Conservation (phyloP, 2,113 vertebrate species). For the Misgurnus mizolepis region DNA sequence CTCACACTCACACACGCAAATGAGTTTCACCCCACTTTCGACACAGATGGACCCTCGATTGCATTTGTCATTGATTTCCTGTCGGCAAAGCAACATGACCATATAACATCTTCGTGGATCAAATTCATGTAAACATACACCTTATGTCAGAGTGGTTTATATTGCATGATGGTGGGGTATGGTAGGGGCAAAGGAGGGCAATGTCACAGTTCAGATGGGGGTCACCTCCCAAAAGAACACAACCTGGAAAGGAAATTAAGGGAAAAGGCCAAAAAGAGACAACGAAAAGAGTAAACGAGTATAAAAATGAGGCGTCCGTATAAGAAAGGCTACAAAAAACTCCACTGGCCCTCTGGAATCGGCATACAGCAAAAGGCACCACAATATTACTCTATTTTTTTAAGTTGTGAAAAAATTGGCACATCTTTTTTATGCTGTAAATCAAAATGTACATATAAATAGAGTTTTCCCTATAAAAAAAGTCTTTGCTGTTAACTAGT, state of each 20-base stretch:
- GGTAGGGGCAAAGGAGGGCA: constrained; percentile 51
- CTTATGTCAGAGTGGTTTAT: constrained; percentile 79
- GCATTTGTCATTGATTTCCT: constrained; percentile 63
- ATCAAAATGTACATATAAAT: constrained; percentile 99
- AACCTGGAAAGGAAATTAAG: constrained; percentile 65
- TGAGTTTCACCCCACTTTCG: constrained; percentile 42
- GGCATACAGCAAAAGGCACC: constrained; percentile 99
- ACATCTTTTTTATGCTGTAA: constrained; percentile 97
- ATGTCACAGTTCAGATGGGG: constrained; percentile 70
- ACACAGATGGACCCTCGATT: constrained; percentile 58
- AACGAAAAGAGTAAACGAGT: constrained; percentile 71
- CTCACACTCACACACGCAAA: neutral
- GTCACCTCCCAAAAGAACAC: constrained; percentile 72
- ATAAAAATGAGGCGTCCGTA: constrained; percentile 83
- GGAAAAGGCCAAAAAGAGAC: constrained; percentile 63
- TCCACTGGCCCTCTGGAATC: constrained; percentile 89
- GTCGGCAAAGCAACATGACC: constrained; percentile 61
- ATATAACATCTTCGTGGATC: constrained; percentile 68
- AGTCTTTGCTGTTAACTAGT: constrained; percentile 99
- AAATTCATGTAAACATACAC: constrained; percentile 81
- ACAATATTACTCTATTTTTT: constrained; percentile 96
- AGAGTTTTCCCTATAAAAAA: constrained; percentile 99
- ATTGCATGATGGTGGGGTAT: constrained; percentile 69
- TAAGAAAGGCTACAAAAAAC: constrained; percentile 92
- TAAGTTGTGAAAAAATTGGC: constrained; percentile 99